Conservation (phyloP, 2,113 vertebrate genomes). For the Planiliza haematocheilus region DNA sequence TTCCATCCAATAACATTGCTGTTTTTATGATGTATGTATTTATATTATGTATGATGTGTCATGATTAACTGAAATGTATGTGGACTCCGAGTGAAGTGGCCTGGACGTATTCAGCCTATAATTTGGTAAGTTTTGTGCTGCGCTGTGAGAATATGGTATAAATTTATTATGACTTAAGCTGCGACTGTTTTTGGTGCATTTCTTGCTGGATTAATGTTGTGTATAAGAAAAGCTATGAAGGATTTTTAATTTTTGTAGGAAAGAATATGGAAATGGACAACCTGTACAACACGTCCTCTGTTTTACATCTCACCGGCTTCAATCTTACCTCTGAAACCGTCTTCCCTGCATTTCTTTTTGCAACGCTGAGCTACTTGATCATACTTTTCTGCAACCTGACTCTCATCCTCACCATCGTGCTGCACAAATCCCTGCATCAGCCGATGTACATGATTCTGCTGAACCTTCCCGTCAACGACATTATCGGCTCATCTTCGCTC, state of each 20-base stretch:
- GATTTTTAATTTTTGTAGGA: not conserved
- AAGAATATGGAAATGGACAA: constrained; percentile 38
- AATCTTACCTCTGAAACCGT: constrained; percentile 58
- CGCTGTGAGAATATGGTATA: not conserved
- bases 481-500: constrained; percentile 77
- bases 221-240: not conserved
- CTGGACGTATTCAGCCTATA: not conserved
- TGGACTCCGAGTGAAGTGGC: not conserved
- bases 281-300: constrained; percentile 60
- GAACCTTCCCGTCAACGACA: constrained; percentile 80
- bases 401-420: constrained; percentile 74
- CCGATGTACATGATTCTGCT: constrained; percentile 82
- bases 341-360: constrained; percentile 72
- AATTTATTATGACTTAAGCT: too few species aligned
- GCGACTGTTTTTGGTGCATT: too few species aligned
- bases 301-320: constrained; percentile 56
- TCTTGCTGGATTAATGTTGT: not conserved
- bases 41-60: not conserved
- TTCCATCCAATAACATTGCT: not conserved
- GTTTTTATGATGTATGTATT: not conserved
- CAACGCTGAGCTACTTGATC: constrained; percentile 74
- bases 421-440: constrained; percentile 79
- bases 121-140: constrained; percentile 15
- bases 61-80: constrained; percentile 3
- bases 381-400: constrained; percentile 81